Evolutionary conservation across 2,888 invertebrate genomes (phyloP).

Genomic region (Tenthredo mesomela): DNA sequence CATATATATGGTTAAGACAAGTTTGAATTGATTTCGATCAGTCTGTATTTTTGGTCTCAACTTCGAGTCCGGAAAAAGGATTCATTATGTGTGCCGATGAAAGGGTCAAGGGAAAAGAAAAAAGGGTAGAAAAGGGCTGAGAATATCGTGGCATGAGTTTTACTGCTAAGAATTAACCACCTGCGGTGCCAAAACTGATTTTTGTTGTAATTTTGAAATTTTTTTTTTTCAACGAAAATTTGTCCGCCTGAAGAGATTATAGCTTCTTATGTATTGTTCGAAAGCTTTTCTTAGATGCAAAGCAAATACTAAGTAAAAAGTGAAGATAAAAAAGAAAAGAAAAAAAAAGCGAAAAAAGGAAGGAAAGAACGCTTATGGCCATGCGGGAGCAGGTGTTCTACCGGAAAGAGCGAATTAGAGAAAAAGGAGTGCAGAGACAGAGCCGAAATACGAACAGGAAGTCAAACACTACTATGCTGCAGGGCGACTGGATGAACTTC

Average conservation of each 20-base stretch:
- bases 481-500: not conserved
- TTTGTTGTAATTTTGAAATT: not conserved
- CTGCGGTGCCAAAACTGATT: not conserved
- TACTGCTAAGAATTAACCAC: not conserved
- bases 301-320: not conserved
- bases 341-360: not conserved
- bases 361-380: conserved; percentile 3
- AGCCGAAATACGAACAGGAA: conserved; percentile 54
- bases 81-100: conserved; percentile 6
- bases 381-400: conserved; percentile 53
- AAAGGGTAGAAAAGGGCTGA: not conserved
- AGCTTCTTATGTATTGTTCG: conserved; percentile 8
- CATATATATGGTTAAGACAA: not conserved
- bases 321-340: not conserved
- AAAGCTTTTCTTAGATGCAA: not conserved
- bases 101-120: not conserved
- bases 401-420: conserved; percentile 56
- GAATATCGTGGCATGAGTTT: not conserved
- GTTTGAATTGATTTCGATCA: conserved; percentile 5
- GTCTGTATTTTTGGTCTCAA: not conserved
- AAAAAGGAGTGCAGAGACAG: conserved; percentile 26
- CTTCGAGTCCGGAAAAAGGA: not conserved
- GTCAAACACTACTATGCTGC: conserved; percentile 32
- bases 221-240: not conserved
- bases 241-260: not conserved